Evolutionary conservation across 2,888 invertebrate species (phyloP), one percentile per base, ranked within the genome.

Genomic region (Polylopha cassiicola): DNA sequence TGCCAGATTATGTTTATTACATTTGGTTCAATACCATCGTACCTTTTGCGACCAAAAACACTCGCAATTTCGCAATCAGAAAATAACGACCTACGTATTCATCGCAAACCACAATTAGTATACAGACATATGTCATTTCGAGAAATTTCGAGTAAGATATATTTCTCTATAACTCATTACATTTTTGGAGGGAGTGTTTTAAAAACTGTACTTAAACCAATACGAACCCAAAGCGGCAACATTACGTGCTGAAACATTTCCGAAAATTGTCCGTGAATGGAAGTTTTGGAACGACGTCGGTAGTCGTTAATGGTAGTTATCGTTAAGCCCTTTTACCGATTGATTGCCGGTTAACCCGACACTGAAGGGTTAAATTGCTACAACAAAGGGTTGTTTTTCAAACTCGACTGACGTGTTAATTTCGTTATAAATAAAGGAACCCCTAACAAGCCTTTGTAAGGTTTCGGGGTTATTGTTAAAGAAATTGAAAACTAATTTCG

Each of bases 341-440:
- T 79, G 73, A 77, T 77, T 72, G 60, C 61, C 53, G 61, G 69
- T 63, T 76, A 68, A 65, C 58, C 46, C 44, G 48, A 48, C 51
- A 49, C 46, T 54, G 52, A 62, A 55, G 66, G 65, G 61, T 60
- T 51, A 59, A 71, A 73, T 71, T 65, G 53, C 59, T 54, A 46
- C 60, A 65, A 66, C 66, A 65, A 72, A 61, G 73, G 77, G 73
- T 71, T 67, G 64, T 61, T 71, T 72, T 71, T 61, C 52, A 57
- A 69, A 71, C 70, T 62, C 52, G 45, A 55, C 58, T 75, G 75
- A 80, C 73, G 80, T 74, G 76, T 78, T 79, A 76, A 81, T 80
- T 71, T 61, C 43, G 62, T 68, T 58, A 68, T 72, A 67, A 75
- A 76, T 72, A 61, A 69, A 60, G 44, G 49, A 51, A 51, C 44